Conservation (phyloP, 2,113 vertebrate species). For the Poecile atricapillus region DNA sequence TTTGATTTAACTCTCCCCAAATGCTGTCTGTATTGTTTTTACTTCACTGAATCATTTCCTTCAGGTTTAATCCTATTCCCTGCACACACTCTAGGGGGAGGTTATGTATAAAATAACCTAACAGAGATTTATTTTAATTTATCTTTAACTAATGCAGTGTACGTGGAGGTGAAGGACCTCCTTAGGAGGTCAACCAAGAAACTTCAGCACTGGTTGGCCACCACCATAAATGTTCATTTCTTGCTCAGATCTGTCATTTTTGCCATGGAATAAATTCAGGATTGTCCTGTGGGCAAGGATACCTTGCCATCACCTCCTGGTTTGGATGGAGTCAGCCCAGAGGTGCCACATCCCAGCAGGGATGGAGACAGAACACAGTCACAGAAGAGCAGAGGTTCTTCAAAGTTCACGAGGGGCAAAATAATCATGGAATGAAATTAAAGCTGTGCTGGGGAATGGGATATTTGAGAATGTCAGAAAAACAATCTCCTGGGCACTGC, state of each 20-base stretch:
- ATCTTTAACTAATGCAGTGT: background rate
- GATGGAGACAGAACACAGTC: rapidly evolving
- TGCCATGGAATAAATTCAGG: background rate
- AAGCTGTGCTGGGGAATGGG: conserved; percentile 23
- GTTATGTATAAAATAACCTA: conserved; percentile 5
- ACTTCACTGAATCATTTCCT: conserved; percentile 3
- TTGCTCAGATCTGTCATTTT: background rate
- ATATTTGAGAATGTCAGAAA: conserved; percentile 20
- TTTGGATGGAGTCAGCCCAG: rapidly evolving
- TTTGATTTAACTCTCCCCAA: background rate
- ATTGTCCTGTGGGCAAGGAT: background rate
- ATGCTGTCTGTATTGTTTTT: background rate
- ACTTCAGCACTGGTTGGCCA: background rate
- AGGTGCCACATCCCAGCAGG: background rate
- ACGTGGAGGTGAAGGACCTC: background rate
- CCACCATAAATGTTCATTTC: background rate
- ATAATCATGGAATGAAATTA: conserved; percentile 30
- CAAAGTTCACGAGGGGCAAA: conserved; percentile 10
- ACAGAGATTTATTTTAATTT: background rate
- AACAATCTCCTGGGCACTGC: background rate
- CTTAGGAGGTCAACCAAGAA: background rate
- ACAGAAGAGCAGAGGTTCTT: background rate
- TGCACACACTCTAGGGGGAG: background rate
- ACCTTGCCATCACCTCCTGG: background rate
- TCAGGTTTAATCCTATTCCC: conserved; percentile 12